Base-by-base conservation (phyloP, 2,797 vertebrate genomes). In the Geotrypetes seraphini region DNA sequence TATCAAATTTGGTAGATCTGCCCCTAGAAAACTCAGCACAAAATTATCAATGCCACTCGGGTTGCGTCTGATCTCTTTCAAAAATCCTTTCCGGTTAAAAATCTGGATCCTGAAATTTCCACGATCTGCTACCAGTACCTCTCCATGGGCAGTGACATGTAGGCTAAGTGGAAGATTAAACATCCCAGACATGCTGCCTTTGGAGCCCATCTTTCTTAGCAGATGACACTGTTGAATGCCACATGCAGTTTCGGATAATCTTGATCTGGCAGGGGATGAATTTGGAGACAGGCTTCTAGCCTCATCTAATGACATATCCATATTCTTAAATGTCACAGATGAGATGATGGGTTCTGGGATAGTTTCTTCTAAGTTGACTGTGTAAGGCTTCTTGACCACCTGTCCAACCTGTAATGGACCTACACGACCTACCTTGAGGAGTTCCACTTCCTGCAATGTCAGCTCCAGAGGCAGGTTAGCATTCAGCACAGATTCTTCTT, bases 61-160 rank as follows among this genome's bases (percentile, higher is more conserved):
- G 47, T 89, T 97, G 22, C 92, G 86, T 10, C 94, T 88, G 38
- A 98, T 97, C 72, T 98, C 93, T 28, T 85, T 89, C 50, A 95
- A 70, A 47, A 97, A 96, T 38, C 93, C 95, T 55, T 97, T 97
- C 51, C 91, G 88, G 36, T 93, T 96, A 2, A 98, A 98, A 39
- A 98, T 91, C 64, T 98, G 95, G 50, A 98, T 86, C 3, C 95
- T 85, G 69, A 83, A 91, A 58, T 98, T 97, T 18, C 93, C 93
- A 0, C 93, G 80, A 57, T 98, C 95, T 0, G 95, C 92, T 19
- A 98, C 92, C 2, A 98, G 78, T n/a, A 98, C 91, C 50, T 98
- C 95, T 0, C 92, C 94, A 7, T 92, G 90, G 2, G 56, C 15
- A 3, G 90, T 90, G 30, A 95, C 90, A 0, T 90, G 91, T 12